Base-by-base conservation (phyloP, 35 echinoderm and acorn worm genomes). In the Hemicentrotus pulcherrimus region DNA sequence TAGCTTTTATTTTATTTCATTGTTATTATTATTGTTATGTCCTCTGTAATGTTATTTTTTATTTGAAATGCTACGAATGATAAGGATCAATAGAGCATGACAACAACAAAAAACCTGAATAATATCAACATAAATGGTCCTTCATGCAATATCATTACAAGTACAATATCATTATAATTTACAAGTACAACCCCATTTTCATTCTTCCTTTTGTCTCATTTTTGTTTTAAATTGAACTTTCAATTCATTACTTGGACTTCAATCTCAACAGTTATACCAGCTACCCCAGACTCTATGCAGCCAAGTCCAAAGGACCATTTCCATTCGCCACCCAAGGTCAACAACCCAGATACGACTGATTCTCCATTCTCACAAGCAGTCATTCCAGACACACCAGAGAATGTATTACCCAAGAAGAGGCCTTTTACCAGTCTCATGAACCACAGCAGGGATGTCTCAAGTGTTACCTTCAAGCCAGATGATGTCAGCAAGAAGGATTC, bases 321-420 rank as follows among this genome's bases (percentile, higher is more conserved):
- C 48, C 48, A 93, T 11, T 50, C 48, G 19, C n/a, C 48, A 22
- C n/a, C 45, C 48, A 14, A 24, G 4, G 30, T 47, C 13, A 18
- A 13, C 45, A 31, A 58, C 6, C 32, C 28, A 93, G 46, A 50
- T 93, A 92, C 46, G 30, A 31, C 46, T 55, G 48, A 93, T 93
- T 93, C 48, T 58, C 48, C 48, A 14, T 48, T 47, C 48, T 58
- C 91, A 47, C 91, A 93, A 24, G 10, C 31, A 19, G 13, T 93
- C 45, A 93, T 93, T 58, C 91, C 91, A 46, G 91, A 93, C 48
- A 93, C 91, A 58, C 91, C 91, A 93, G 91, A 93, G 13, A 50
- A 47, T 58, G 16, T n/a, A 13, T 13, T 50, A 13, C 45, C 91
- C n/a, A 47, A 90, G 88, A 90, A 93, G 91, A 47, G 48, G 46